Base-by-base conservation (phyloP, 2,888 invertebrate genomes). In the Caradrina clavipalpis region DNA sequence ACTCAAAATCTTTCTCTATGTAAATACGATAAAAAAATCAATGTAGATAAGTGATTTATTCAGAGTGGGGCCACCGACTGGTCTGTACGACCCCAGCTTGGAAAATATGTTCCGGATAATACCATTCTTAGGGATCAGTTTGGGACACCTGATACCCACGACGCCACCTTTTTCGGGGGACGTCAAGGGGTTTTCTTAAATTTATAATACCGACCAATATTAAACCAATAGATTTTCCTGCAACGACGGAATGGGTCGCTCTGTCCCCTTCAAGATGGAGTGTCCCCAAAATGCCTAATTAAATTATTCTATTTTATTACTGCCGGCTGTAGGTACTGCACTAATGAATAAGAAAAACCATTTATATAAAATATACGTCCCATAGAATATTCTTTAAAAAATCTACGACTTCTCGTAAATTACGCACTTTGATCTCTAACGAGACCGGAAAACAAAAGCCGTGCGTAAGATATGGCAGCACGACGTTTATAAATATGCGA, bases 71-170 rank as follows among this genome's bases (percentile, higher is more conserved):
- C 86, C 83, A 90, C 85, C 83, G 39, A 84, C 73, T 84, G 76
- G 73, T 82, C 80, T 88, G 86, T 88, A 88, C 90, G 89, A 90
- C 91, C 94, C 91, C 88, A 85, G 84, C 85, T 88, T 86, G 91
- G 87, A 87, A 92, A 93, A 94, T 93, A 94, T 94, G 93, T 93
- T 92, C 81, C 86, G 91, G 91, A 93, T 94, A 93, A 95, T 93
- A 92, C 90, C 87, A 90, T 92, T 93, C 90, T 90, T 88, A 89
- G 87, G 89, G 91, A 94, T 92, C 94, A 90, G 89, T 95, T 93
- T 87, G 85, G 83, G 86, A 92, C 95, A 96, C 95, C 95, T 96
- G 95, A 95, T 95, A 91, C 94, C 91, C 77, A 76, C 84, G 82
- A 81, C 81, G 81, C 80, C 78, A 85, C 85, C 84, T 86, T 86